Conservation (phyloP, 2,888 invertebrate genomes). For the Bhutanitis thaidina region DNA sequence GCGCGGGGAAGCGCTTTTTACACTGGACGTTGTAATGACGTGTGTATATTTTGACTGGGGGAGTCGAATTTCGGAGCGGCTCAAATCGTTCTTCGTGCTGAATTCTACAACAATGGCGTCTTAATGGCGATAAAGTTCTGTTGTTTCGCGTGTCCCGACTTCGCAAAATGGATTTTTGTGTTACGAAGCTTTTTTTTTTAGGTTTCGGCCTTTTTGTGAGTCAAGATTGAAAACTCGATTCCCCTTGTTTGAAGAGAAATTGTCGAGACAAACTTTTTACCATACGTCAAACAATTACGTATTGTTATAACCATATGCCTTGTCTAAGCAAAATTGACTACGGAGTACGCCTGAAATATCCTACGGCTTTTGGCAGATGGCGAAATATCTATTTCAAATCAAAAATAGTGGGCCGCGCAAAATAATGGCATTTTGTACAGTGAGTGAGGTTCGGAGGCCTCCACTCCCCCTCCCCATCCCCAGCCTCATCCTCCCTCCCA, state of each 20-base stretch:
- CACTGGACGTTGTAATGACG: conserved; percentile 22
- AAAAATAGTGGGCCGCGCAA: too few relatives aligned
- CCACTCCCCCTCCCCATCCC: too few relatives aligned
- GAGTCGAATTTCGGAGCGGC: conserved; percentile 29
- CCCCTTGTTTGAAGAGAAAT: conserved; percentile 2
- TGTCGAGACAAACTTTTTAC: not conserved
- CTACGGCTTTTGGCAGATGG: too few relatives aligned
- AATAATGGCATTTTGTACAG: too few relatives aligned
- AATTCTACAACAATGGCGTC: conserved; percentile 39
- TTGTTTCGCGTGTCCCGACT: conserved; percentile 25
- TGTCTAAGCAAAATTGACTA: too few relatives aligned
- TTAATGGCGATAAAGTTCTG: conserved; percentile 30
- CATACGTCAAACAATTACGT: too few relatives aligned
- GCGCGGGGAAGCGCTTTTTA: conserved; percentile 16
- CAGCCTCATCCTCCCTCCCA: too few relatives aligned
- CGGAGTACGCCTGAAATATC: too few relatives aligned
- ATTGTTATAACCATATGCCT: too few relatives aligned
- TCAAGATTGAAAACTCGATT: not conserved
- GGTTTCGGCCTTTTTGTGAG: conserved; percentile 16
- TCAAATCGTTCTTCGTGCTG: conserved; percentile 42
- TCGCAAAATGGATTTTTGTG: conserved; percentile 26
- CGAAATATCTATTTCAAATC: too few relatives aligned
- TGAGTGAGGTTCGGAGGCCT: too few relatives aligned
- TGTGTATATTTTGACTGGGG: conserved; percentile 32
- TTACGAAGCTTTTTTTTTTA: conserved; percentile 26